Evolutionary conservation across 2,797 vertebrate genomes (phyloP).

Genomic region (Lutjanus campechanus): DNA sequence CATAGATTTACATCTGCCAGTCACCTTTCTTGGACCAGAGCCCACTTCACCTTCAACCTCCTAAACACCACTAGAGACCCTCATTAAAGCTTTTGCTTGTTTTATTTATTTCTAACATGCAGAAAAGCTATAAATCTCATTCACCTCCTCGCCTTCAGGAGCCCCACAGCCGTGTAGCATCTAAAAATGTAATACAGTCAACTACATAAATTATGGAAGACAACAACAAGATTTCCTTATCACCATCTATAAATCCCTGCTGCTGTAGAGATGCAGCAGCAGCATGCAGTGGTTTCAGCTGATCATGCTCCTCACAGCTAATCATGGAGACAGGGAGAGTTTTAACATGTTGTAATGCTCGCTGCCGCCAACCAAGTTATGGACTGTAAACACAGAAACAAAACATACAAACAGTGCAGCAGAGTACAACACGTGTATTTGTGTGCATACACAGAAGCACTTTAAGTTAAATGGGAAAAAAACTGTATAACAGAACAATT

Average conservation of each 20-base stretch:
- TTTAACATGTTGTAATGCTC: conserved; percentile 51
- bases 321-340: conserved; percentile 58
- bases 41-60: conserved; percentile 58
- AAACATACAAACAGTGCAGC: background rate
- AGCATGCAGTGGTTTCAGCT: conserved; percentile 53
- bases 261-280: conserved; percentile 51
- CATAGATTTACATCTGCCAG: conserved; percentile 40
- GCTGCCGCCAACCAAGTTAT: background rate
- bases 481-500: too few species aligned
- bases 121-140: conserved; percentile 68
- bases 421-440: background rate
- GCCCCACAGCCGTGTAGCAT: conserved; percentile 55
- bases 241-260: conserved; percentile 78
- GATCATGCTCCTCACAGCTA: conserved; percentile 71
- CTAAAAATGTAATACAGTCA: conserved; percentile 69
- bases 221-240: conserved; percentile 80
- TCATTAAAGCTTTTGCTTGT: conserved; percentile 51
- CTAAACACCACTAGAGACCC: conserved; percentile 33
- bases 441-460: background rate
- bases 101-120: conserved; percentile 72
- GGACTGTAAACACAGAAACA: conserved; percentile 1
- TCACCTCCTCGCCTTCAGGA: conserved; percentile 50
- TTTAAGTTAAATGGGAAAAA: too few species aligned
- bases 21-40: conserved; percentile 37
- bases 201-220: conserved; percentile 80